Percentiles rank a stretch among this genome's conserved stretches.
These are phyloP conservation scores for Atopsyche davidsoni DNA, from an alignment of 1,140 invertebrate species.

Conservation along the genomic window DNA sequence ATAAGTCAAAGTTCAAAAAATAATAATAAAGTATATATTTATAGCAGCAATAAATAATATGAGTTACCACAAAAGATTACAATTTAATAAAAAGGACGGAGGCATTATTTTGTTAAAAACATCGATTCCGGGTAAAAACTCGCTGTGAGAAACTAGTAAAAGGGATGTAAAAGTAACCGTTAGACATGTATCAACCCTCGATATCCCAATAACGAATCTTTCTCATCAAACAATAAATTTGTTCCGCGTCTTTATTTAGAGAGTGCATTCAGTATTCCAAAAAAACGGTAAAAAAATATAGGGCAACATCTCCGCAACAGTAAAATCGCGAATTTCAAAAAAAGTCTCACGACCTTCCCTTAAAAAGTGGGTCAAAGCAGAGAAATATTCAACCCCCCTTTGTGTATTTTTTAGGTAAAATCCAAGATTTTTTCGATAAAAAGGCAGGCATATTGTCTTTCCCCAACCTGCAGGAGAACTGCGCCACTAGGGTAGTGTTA, in stretches of 20 bases:
- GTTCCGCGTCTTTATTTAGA: slow-evolving; percentile 26
- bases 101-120: no score
- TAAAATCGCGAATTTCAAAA: slow-evolving; percentile 19
- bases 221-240: slow-evolving; percentile 30
- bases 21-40: no score
- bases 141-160: slow-evolving; percentile 25
- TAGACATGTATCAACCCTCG: slow-evolving; percentile 22
- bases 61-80: no score
- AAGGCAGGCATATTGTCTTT: slow-evolving; percentile 27
- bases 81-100: no score
- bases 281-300: slow-evolving; percentile 29
- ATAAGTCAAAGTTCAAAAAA: no score
- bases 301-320: slow-evolving; percentile 17
- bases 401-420: slow-evolving; percentile 27
- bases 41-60: no score
- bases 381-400: slow-evolving; percentile 4
- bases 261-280: slow-evolving; percentile 23
- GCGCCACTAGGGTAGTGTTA: slow-evolving; percentile 31
- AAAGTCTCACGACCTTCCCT: slow-evolving; percentile 24
- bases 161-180: slow-evolving; percentile 23
- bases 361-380: slow-evolving; percentile 27
- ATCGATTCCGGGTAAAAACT: no score
- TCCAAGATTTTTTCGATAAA: slow-evolving; percentile 27
- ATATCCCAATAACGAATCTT: slow-evolving; percentile 23
- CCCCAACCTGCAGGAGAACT: slow-evolving; percentile 27